These are phyloP conservation scores for Rattus rattus DNA, from an alignment of 2,113 vertebrate species.

Conservation along the genomic window DNA sequence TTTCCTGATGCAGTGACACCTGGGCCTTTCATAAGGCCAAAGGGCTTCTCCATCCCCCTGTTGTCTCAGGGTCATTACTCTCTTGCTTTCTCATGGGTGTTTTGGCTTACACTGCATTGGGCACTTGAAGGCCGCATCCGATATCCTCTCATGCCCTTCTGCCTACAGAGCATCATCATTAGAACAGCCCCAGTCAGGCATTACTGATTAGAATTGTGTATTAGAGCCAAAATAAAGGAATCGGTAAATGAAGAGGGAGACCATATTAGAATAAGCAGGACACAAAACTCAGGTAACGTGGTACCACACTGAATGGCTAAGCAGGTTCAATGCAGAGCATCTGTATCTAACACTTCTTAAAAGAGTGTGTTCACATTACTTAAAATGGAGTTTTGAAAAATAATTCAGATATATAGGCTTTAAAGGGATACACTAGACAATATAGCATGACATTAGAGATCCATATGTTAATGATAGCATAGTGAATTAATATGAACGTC, in stretches of 20 bases:
- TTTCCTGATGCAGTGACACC: not conserved
- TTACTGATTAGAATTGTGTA: conserved; percentile 39
- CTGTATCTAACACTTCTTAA: not conserved
- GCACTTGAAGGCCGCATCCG: not conserved
- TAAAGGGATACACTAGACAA: not conserved
- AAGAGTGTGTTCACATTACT: not conserved
- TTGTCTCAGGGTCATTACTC: not conserved
- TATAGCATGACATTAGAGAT: not conserved
- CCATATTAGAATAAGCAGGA: not conserved
- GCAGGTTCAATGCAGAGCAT: not conserved
- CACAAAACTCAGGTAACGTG: not conserved
- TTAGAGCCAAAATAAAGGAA: conserved; percentile 1
- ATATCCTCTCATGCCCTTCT: not conserved
- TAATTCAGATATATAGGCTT: not conserved
- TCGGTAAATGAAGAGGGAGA: not conserved
- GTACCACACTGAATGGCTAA: not conserved
- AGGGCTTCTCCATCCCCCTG: not conserved
- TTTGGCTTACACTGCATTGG: not conserved
- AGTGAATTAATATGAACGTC: not conserved
- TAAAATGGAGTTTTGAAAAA: conserved; percentile 25
- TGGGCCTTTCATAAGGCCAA: conserved; percentile 2
- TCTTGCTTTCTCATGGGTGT: not conserved
- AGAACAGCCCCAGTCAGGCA: conserved; percentile 8
- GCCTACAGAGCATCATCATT: not conserved
- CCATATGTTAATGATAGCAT: not conserved